phyloP scores from a whole-genome alignment of 2,113 vertebrate species.

The Silurus asotus region DNA sequence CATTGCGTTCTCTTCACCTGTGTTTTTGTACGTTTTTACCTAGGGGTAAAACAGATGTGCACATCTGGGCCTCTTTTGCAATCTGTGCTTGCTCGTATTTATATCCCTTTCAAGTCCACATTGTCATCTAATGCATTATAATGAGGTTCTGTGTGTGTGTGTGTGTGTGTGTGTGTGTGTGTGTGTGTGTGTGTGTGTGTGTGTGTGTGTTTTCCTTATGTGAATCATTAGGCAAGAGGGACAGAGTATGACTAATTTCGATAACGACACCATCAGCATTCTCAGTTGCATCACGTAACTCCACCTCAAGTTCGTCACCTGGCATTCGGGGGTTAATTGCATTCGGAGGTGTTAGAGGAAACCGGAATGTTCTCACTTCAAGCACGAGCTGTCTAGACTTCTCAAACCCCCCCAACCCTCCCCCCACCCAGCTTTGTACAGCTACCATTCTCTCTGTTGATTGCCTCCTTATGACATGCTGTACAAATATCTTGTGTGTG shows the following conservation, averaged over 20 bases:
- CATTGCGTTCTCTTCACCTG: not conserved
- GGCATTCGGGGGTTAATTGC: constrained; percentile 46
- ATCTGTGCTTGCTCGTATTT: not conserved
- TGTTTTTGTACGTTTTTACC: not conserved
- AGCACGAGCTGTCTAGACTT: not conserved
- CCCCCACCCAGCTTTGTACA: not conserved
- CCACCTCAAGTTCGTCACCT: not conserved
- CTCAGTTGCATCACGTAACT: not conserved
- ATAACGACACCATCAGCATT: not conserved
- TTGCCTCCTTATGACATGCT: not conserved
- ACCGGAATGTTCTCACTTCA: not conserved
- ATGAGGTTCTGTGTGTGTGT: not conserved
- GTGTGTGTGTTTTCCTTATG: not conserved
- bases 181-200: not conserved
- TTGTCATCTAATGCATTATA: not conserved
- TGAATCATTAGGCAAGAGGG: not conserved
- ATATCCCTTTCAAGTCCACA: not conserved
- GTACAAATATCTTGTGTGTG: not conserved
- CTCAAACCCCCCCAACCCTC: not conserved
- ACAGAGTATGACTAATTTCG: not conserved
- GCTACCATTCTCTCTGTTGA: not conserved
- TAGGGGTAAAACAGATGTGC: not conserved
- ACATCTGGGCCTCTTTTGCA: not conserved
- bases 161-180: not conserved
- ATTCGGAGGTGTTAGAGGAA: constrained; percentile 16